Evolutionary conservation across 2,113 vertebrate species (phyloP), one percentile per base, ranked within the genome.

Genomic region (Nycticorax nycticorax): DNA sequence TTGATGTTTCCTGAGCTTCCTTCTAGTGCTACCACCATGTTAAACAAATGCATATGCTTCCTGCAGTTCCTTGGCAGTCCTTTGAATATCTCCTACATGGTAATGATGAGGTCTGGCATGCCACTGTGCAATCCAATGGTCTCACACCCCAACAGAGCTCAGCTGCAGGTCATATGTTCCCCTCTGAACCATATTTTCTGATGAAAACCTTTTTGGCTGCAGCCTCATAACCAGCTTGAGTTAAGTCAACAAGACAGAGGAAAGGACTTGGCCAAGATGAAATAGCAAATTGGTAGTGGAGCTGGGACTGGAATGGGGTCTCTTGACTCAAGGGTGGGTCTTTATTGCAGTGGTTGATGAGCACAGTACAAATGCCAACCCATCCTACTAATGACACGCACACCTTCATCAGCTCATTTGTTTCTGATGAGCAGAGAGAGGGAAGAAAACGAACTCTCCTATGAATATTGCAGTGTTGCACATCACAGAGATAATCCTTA

Each of bases 121-220:
- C 77, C 94, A 96, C 95, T 88, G 95, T 95, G 96, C 95, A 93
- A 96, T 97, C 96, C 96, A 95, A 96, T 96, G 96, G 96, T 97
- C 96, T 96, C 92, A 95, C 96, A 97, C 96, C 96, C 95, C 96
- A 71, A 62, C 94, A 96, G 96, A 88, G 96, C 96, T 96, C 95
- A 96, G 95, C 96, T 97, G 96, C 93, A 93, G 96, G 96, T 96
- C 96, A 77, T 97, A 97, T 97, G 96, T 92, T 97, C 96, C 93
- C 88, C 92, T 88, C 96, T 94, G 90, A 96, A 96, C 96, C 95
- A 96, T 93, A 96, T 96, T 97, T 97, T 94, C 82, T 94, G 93
- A 45, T 88, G 85, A 77, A 96, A 96, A 86, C 89, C 96, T 69
- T 96, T 82, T 95, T 96, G 96, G 93, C 96, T 95, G 85, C 87